Evolutionary conservation across 2,113 vertebrate genomes (phyloP).

Genomic region (Solenodon paradoxus): DNA sequence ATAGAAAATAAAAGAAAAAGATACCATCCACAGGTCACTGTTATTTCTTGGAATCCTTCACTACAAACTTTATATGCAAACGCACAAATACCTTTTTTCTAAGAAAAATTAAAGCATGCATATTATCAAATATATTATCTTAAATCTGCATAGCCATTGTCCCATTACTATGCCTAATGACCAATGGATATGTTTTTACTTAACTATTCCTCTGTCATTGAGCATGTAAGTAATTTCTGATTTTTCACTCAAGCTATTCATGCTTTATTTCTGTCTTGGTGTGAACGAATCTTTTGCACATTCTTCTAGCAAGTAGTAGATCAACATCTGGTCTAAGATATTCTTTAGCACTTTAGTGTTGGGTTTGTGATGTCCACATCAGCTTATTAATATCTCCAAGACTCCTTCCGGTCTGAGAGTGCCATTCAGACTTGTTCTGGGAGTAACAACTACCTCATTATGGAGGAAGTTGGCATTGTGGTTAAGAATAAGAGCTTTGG

Average conservation of each 20-base stretch:
- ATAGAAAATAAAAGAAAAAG: neutral
- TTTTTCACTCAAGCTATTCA: conserved; percentile 8
- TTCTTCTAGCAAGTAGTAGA: neutral
- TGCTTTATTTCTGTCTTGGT: conserved; percentile 16
- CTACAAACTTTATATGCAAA: neutral
- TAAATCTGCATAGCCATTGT: too few species aligned
- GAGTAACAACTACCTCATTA: neutral
- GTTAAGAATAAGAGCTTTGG: neutral
- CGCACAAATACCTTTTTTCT: neutral
- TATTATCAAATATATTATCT: neutral
- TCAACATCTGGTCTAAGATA: neutral
- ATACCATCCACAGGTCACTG: neutral
- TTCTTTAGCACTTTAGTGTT: neutral
- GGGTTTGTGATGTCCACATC: neutral
- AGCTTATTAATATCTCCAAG: neutral
- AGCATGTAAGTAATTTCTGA: neutral
- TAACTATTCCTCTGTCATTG: neutral
- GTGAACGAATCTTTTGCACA: conserved; percentile 39
- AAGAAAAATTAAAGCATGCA: neutral
- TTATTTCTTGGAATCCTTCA: neutral
- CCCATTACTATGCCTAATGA: neutral
- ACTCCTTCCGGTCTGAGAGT: neutral
- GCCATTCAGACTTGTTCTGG: neutral
- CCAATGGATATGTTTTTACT: neutral
- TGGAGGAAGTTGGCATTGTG: neutral